Conservation (phyloP, 2,113 vertebrate species). For the Syngnathus scovelli region DNA sequence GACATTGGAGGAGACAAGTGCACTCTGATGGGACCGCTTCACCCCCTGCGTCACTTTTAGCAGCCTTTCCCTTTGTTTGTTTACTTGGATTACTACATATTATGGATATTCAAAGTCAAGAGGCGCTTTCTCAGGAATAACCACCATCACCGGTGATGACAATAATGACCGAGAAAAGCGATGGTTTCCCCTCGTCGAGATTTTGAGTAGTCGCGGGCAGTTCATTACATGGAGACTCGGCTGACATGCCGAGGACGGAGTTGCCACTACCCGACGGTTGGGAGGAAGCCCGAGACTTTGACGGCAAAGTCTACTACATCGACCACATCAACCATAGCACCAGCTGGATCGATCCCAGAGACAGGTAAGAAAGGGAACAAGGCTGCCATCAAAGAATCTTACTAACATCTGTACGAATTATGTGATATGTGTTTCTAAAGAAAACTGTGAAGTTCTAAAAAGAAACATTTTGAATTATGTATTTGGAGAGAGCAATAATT, state of each 20-base stretch:
- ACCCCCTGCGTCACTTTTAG: constrained; percentile 1
- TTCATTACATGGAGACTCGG: constrained; percentile 75
- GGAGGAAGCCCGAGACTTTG: constrained; percentile 94
- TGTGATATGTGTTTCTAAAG: neutral
- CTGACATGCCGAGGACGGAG: constrained; percentile 91
- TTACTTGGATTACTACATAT: constrained; percentile 15
- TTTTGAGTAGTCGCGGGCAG: constrained; percentile 63
- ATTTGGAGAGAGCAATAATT: too few species aligned
- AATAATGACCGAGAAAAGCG: constrained; percentile 41
- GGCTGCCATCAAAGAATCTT: neutral
- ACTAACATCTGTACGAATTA: too few species aligned
- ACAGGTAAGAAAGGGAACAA: constrained; percentile 76
- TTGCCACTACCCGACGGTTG: constrained; percentile 93
- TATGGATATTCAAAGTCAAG: constrained; percentile 37
- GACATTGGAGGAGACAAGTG: constrained; percentile 9
- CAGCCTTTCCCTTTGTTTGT: neutral
- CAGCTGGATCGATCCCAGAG: constrained; percentile 94
- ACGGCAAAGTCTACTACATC: constrained; percentile 93
- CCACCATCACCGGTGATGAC: neutral
- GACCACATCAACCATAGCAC: constrained; percentile 88
- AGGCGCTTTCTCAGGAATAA: constrained; percentile 17
- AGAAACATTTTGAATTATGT: too few species aligned
- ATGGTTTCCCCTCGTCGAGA: constrained; percentile 46
- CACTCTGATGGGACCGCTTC: constrained; percentile 2
- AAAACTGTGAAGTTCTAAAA: neutral